These are phyloP conservation scores for Periophthalmus magnuspinnatus DNA, from an alignment of 2,797 vertebrate species.

Conservation along the genomic window DNA sequence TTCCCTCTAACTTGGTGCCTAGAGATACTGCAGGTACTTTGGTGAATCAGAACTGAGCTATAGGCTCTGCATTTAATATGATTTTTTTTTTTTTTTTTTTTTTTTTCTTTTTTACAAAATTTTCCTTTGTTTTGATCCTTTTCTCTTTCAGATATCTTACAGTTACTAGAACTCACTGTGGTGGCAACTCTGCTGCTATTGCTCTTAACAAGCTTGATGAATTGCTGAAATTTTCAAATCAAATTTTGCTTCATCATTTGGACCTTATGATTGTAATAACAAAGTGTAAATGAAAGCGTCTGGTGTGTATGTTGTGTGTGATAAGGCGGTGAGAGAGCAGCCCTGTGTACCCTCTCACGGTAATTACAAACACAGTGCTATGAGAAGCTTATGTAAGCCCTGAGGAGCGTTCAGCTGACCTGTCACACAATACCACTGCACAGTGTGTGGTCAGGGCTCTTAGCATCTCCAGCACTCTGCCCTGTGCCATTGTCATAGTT, in stretches of 20 bases:
- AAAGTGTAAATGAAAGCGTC: slow-evolving; percentile 8
- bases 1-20: neutral
- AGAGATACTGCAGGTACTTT: neutral
- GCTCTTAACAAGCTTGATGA: neutral
- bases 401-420: slow-evolving; percentile 39
- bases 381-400: slow-evolving; percentile 55
- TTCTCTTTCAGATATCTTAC: neutral
- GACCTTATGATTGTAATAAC: neutral
- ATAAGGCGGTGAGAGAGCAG: slow-evolving; percentile 59
- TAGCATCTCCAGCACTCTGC: neutral
- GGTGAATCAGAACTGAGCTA: neutral
- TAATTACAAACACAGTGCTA: slow-evolving; percentile 59
- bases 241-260: neutral
- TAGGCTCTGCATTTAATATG: neutral
- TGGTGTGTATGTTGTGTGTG: slow-evolving; percentile 37
- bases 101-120: neutral
- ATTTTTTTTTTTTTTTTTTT: neutral
- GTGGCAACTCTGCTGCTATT: neutral
- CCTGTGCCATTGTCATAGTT: slow-evolving; percentile 3
- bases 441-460: slow-evolving; percentile 11
- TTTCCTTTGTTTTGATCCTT: neutral
- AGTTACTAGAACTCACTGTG: neutral
- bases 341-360: slow-evolving; percentile 56
- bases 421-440: slow-evolving; percentile 33
- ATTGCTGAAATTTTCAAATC: neutral